A percentile compares a stretch with the other conserved stretches of the same genome.
Evolutionary conservation across 2,888 invertebrate genomes (phyloP).

Genomic region (Lasioglossum lativentre): DNA sequence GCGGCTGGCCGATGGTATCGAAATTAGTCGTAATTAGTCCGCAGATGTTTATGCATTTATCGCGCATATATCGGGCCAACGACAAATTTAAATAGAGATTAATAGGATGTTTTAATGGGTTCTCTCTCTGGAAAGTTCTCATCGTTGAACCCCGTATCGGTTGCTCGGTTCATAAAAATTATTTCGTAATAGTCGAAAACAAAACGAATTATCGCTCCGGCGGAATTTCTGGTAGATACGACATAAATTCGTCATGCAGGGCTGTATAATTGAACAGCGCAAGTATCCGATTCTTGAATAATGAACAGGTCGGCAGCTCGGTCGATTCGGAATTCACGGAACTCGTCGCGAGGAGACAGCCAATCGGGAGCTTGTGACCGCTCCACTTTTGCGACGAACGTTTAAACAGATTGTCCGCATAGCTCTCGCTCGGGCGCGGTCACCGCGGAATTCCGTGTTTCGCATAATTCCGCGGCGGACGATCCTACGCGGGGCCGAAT

Average conservation of each 20-base stretch:
- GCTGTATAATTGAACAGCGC: not conserved
- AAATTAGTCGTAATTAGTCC: constrained; percentile 8
- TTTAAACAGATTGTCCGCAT: not conserved
- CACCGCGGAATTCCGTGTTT: constrained; percentile 14
- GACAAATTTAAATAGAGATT: not conserved
- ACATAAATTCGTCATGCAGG: not conserved
- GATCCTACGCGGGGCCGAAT: constrained; percentile 23
- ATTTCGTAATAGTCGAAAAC: no score
- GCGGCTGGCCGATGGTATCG: constrained; percentile 11
- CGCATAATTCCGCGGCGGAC: constrained; percentile 5
- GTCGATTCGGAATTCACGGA: not conserved
- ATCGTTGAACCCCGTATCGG: not conserved
- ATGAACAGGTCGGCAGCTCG: not conserved
- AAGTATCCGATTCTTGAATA: not conserved
- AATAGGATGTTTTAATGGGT: not conserved
- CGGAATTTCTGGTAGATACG: not conserved
- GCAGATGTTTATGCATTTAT: not conserved
- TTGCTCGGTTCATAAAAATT: not conserved
- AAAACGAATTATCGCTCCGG: no score
- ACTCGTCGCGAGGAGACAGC: not conserved
- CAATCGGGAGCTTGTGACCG: not conserved
- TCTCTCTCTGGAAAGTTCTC: not conserved
- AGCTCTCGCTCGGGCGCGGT: not conserved
- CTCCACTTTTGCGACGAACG: not conserved
- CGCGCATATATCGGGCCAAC: not conserved